Evolutionary conservation across 92 coral and sea anemone species (phyloP).

Genomic region (Parazoanthus swiftii): DNA sequence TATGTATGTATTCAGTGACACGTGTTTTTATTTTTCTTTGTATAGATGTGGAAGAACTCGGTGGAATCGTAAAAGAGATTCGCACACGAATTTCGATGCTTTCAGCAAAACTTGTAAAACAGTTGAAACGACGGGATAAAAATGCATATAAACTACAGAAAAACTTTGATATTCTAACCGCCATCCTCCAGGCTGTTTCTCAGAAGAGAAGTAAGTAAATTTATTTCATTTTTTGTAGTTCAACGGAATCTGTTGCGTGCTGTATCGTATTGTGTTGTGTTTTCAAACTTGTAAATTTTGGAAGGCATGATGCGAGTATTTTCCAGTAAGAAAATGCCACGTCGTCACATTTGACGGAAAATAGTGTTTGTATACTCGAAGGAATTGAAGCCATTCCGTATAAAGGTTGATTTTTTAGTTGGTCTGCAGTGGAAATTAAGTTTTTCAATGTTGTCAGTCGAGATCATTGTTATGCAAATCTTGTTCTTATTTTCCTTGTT

Average conservation of each 20-base stretch:
- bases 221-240: not conserved
- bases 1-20: not conserved
- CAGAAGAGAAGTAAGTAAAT: slow-evolving; percentile 89
- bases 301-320: not conserved
- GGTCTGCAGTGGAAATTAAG: not conserved
- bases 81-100: slow-evolving; percentile 89
- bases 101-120: slow-evolving; percentile 90
- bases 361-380: slow-evolving; percentile 5
- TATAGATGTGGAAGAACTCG: slow-evolving; percentile 77
- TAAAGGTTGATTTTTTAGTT: not conserved
- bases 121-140: slow-evolving; percentile 91
- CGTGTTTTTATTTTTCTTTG: slow-evolving; percentile 42
- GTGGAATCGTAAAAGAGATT: slow-evolving; percentile 80
- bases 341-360: not conserved
- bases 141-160: slow-evolving; percentile 94
- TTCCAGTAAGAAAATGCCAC: not conserved
- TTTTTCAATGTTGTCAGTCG: not conserved
- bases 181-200: slow-evolving; percentile 97
- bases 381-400: not conserved
- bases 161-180: slow-evolving; percentile 93
- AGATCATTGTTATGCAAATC: slow-evolving; percentile 33
- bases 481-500: slow-evolving; percentile 24
- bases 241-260: slow-evolving; percentile 17
- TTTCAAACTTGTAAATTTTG: slow-evolving; percentile 1
- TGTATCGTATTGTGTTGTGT: not conserved